phyloP scores from a whole-genome alignment of 2,113 vertebrate species.

The Silurus meridionalis region DNA sequence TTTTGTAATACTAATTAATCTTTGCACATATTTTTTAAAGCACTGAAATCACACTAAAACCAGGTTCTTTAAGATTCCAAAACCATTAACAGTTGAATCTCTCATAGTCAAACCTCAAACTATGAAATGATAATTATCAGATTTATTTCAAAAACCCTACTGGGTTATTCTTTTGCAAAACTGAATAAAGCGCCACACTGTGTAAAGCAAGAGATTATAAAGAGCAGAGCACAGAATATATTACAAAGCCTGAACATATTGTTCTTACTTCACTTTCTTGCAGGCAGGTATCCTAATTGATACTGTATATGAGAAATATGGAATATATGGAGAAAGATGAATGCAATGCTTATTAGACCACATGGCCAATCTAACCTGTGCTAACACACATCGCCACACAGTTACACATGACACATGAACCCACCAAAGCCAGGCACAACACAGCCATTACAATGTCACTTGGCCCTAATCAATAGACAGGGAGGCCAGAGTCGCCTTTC shows the following conservation, averaged over 20 bases:
- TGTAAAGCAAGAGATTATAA: neutral
- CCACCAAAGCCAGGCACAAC: neutral
- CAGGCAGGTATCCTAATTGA: conserved; percentile 2
- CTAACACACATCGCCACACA: conserved; percentile 1
- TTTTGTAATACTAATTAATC: neutral
- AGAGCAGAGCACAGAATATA: neutral
- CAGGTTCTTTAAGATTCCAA: neutral
- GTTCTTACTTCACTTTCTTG: neutral
- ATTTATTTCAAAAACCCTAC: neutral
- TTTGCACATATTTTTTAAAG: neutral
- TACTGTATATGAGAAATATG: neutral
- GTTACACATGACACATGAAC: conserved; percentile 17
- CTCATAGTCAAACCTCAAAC: neutral
- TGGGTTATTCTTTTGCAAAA: neutral
- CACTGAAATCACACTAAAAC: neutral
- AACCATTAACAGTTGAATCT: neutral
- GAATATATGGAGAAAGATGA: neutral
- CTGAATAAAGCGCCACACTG: neutral
- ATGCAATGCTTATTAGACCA: neutral
- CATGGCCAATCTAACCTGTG: conserved; percentile 7
- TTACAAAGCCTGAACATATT: neutral
- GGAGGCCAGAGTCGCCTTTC: conserved; percentile 40
- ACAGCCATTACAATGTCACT: conserved; percentile 41
- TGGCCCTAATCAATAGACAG: conserved; percentile 51
- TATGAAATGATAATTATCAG: neutral